Evolutionary conservation across 2,888 invertebrate genomes (phyloP), one percentile per base, ranked within the genome.

Genomic region (Falcaria lacertinaria): DNA sequence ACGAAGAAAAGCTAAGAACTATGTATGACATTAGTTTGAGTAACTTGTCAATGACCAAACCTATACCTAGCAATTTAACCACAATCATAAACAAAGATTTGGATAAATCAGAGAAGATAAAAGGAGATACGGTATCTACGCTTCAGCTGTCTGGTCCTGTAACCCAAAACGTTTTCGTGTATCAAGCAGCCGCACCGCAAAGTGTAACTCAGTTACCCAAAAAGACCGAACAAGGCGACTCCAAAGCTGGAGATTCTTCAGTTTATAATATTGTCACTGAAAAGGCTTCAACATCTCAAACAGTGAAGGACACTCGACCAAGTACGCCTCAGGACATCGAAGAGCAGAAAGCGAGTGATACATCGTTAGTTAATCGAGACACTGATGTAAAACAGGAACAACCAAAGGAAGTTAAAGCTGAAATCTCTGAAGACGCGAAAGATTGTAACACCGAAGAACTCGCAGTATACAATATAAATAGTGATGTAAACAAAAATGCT

Each of bases 131-230:
- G 4, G 42, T 44, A 37, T 36, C 52, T 34, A 6, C 35, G 3
- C 13, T 2, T 35, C 5, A 35, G 7, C 22, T 11, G 13, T 17
- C 35, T 15, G 15, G 14, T n/a, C 15, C 36, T 7, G 22, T 25
- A 1, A 28, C 19, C 15, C 54, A 54, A 48, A 57, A 63, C 37
- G 36, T 69, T n/a, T 42, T 66, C 4, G 52, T 69, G 8, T 72
- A 65, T 39, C 69, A 68, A 58, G 49, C 57, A 8, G 47, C 36
- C 3, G 52, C 50, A 0, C 49, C 50, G 19, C 44, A 57, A 4
- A 49, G 45, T 11, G 36, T 44, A 11, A 35, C 37, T 37, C 45
- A 14, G 45, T 22, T 13, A 38, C 14, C 34, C 16, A 34, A 35
- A 15, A 43, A 8, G 37, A 50, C 40, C 7, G 47, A 54, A 1